Percentiles rank a stretch among this genome's conserved stretches.
phyloP scores from a whole-genome alignment of 2,888 invertebrate genomes.

The Tetragonula carbonaria region DNA sequence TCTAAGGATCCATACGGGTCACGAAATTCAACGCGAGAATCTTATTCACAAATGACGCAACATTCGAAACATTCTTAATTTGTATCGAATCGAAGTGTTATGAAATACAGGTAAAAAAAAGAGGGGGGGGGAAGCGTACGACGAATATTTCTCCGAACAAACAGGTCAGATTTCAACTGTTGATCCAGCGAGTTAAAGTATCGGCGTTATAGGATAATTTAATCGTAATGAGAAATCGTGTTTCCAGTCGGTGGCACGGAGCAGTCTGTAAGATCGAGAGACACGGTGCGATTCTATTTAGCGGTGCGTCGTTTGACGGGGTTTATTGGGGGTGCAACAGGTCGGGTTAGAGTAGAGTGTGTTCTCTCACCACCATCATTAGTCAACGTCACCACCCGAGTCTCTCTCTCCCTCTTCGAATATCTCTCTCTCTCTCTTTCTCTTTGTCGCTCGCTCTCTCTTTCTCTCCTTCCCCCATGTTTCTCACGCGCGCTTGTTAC shows the following conservation, averaged over 20 bases:
- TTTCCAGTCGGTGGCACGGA: constrained; percentile 64
- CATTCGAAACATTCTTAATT: no score
- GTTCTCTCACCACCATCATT: constrained; percentile 84
- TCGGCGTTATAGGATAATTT: constrained; percentile 46
- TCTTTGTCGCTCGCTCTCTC: constrained; percentile 25
- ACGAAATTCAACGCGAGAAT: no score
- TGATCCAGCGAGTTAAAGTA: constrained; percentile 12
- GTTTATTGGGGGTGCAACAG: constrained; percentile 84
- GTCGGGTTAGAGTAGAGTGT: constrained; percentile 83
- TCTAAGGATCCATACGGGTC: no score
- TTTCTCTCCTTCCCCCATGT: constrained; percentile 51
- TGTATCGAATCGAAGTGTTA: no score
- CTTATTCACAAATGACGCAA: no score
- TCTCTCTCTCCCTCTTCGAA: constrained; percentile 57
- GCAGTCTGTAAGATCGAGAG: constrained; percentile 75
- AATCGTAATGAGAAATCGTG: constrained; percentile 59
- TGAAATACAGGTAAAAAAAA: no score
- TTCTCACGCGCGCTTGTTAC: constrained; percentile 55
- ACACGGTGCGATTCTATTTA: constrained; percentile 82
- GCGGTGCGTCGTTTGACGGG: constrained; percentile 81
- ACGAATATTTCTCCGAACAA: no score
- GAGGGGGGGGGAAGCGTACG: no score
- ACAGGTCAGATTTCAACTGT: not conserved
- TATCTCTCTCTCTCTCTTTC: constrained; percentile 35
- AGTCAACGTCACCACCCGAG: constrained; percentile 82